These are phyloP conservation scores for Meloidogyne floridensis DNA, from an alignment of 1,140 invertebrate species.

Conservation along the genomic window DNA sequence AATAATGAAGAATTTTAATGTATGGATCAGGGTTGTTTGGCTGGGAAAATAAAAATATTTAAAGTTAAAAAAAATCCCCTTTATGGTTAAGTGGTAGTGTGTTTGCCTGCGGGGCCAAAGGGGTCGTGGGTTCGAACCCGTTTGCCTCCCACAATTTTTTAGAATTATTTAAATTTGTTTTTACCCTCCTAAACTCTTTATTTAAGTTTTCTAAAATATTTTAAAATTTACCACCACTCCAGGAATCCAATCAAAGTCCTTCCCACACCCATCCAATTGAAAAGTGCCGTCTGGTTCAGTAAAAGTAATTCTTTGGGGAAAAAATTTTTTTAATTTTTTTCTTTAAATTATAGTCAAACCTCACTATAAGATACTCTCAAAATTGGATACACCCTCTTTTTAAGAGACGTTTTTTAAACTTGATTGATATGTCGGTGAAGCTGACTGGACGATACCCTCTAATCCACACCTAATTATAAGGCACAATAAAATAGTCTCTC, in stretches of 20 bases:
- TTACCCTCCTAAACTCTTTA: not conserved
- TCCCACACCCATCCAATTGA: conserved; percentile 59
- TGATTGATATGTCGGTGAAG: too few species aligned
- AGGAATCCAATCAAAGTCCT: conserved; percentile 59
- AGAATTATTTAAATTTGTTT: not conserved
- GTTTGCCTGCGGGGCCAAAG: too few species aligned
- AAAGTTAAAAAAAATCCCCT: not conserved
- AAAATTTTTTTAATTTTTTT: not conserved
- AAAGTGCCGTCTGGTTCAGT: conserved; percentile 60
- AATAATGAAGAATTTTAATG: conserved; percentile 58
- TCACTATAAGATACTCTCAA: too few species aligned
- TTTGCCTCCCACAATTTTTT: not conserved
- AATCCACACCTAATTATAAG: too few species aligned
- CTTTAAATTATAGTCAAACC: too few species aligned
- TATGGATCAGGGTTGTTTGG: conserved; percentile 41
- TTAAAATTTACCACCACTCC: conserved; percentile 51
- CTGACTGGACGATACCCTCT: too few species aligned
- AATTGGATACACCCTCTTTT: too few species aligned
- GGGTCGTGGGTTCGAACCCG: not conserved
- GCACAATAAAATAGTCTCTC: too few species aligned
- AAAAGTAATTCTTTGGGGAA: conserved; percentile 54
- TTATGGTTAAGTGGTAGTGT: not conserved
- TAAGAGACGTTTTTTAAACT: too few species aligned
- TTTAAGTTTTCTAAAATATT: not conserved
- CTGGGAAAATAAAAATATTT: not conserved